Conservation (phyloP, 2,113 vertebrate genomes). For the Calyptommatus sinebrachiatus region DNA sequence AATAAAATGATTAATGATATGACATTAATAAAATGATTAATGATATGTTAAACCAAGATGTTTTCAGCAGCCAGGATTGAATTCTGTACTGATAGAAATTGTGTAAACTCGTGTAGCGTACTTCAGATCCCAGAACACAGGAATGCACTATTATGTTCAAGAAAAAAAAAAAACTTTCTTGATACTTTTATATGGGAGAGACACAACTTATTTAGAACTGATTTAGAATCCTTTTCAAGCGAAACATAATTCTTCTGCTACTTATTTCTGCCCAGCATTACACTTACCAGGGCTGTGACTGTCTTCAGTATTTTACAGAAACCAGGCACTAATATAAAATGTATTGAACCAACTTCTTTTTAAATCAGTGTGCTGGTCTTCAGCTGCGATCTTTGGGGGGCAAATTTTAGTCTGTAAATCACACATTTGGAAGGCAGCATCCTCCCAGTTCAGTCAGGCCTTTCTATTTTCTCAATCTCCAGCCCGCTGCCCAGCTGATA, state of each 20-base stretch:
- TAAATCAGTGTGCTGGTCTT: not conserved
- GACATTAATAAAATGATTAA: too few relatives aligned
- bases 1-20: too few relatives aligned
- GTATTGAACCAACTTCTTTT: not conserved
- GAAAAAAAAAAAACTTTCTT: too few relatives aligned
- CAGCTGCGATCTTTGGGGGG: not conserved
- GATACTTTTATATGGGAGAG: too few relatives aligned
- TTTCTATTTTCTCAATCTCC: not conserved
- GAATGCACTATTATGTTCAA: too few relatives aligned
- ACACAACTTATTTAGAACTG: too few relatives aligned
- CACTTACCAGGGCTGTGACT: not conserved
- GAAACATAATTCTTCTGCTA: not conserved
- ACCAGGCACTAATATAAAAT: not conserved
- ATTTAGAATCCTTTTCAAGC: too few relatives aligned
- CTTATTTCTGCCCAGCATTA: not conserved
- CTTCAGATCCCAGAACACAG: too few relatives aligned
- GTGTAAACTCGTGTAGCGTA: too few relatives aligned
- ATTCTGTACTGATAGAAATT: too few relatives aligned
- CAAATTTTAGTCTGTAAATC: slow-evolving; percentile 18
- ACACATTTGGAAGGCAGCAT: slow-evolving; percentile 8
- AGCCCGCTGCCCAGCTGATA: not conserved
- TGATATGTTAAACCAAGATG: too few relatives aligned
- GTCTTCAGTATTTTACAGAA: not conserved
- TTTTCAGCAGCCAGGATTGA: too few relatives aligned
- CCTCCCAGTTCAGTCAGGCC: not conserved